Conservation (phyloP, 2,113 vertebrate species). For the Rhizomys pruinosus region DNA sequence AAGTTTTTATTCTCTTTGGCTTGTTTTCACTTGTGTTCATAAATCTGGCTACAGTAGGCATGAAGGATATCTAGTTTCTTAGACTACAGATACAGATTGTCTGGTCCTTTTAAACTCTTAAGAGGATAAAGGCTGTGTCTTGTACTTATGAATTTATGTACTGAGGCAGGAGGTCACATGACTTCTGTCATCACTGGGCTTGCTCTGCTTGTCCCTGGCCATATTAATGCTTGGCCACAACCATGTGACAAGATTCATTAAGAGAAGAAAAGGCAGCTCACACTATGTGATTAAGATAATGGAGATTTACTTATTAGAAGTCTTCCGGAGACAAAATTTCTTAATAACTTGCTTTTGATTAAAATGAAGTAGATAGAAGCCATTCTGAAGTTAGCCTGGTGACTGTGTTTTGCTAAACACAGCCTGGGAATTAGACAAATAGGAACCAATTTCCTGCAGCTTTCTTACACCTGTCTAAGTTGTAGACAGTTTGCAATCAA, state of each 20-base stretch:
- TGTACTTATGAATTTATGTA: constrained; percentile 22
- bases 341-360: constrained; percentile 71
- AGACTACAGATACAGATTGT: neutral
- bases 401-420: constrained; percentile 47
- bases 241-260: constrained; percentile 56
- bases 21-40: constrained; percentile 32
- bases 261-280: constrained; percentile 55
- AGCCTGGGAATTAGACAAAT: constrained; percentile 25
- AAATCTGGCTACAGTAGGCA: constrained; percentile 26
- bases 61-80: neutral
- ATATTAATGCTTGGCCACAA: constrained; percentile 44
- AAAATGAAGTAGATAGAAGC: constrained; percentile 61
- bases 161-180: neutral
- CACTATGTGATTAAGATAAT: constrained; percentile 65
- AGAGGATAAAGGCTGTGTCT: neutral
- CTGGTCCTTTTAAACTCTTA: constrained; percentile 36
- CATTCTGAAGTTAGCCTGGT: constrained; percentile 36
- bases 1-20: neutral
- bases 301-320: constrained; percentile 70
- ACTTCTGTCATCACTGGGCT: constrained; percentile 13
- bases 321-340: constrained; percentile 62
- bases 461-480: constrained; percentile 37
- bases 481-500: constrained; percentile 43
- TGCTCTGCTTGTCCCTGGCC: neutral
- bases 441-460: constrained; percentile 43